Evolutionary conservation across 2,113 vertebrate genomes (phyloP).

Genomic region (Todiramphus saurophagus): DNA sequence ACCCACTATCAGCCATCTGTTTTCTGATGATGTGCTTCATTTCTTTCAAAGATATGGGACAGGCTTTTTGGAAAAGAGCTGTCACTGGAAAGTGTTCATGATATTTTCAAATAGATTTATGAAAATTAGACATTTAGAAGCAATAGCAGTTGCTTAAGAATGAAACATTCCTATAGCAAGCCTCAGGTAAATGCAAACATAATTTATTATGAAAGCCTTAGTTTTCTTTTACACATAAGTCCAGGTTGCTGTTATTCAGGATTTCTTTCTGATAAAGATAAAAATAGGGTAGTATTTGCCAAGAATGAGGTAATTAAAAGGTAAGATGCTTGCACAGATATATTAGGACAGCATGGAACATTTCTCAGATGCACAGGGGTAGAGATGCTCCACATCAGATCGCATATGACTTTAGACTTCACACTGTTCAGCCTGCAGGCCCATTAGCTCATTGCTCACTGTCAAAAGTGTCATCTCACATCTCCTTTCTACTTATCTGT

Average conservation of each 20-base stretch:
- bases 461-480: background rate
- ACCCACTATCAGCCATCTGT: background rate
- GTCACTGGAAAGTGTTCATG: background rate
- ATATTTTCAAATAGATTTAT: conserved; percentile 2
- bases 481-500: background rate
- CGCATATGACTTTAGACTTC: background rate
- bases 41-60: background rate
- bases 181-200: background rate
- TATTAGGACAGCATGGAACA: background rate
- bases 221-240: background rate
- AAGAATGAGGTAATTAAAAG: background rate
- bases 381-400: background rate
- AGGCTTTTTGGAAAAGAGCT: background rate
- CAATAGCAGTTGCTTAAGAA: background rate
- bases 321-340: background rate
- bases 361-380: background rate
- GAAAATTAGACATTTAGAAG: conserved; percentile 4
- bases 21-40: conserved; percentile 9
- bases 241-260: background rate
- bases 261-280: background rate
- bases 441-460: background rate
- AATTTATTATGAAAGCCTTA: background rate
- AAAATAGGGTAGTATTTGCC: background rate
- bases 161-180: background rate
- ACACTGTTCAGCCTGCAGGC: background rate